Conservation (phyloP, 2,797 vertebrate genomes). For the Microcaecilia unicolor region DNA sequence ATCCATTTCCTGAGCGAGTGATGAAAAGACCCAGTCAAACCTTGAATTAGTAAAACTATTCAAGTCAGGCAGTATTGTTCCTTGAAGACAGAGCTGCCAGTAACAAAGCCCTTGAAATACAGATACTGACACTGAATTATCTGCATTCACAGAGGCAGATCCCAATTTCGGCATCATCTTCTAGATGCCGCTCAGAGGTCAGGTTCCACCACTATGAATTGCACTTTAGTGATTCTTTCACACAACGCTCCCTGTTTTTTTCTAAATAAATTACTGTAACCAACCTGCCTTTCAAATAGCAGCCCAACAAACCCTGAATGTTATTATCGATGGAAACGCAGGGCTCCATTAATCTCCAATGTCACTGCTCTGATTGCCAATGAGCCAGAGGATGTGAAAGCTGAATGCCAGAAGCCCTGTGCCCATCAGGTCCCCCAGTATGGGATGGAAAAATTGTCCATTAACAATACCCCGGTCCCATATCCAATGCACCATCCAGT, state of each 20-base stretch:
- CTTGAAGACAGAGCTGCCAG: too few species aligned
- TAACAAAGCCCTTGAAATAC: too few species aligned
- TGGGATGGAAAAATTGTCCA: conserved; percentile 96
- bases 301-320: conserved; percentile 71
- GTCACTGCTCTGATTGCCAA: conserved; percentile 85
- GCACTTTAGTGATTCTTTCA: too few species aligned
- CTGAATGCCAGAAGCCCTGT: conserved; percentile 92
- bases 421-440: conserved; percentile 94
- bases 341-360: conserved; percentile 77
- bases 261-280: conserved; percentile 45
- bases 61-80: too few species aligned
- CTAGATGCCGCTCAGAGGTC: conserved; percentile 45
- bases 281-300: conserved; percentile 55
- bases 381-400: conserved; percentile 93
- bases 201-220: too few species aligned
- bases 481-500: conserved; percentile 99
- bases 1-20: too few species aligned
- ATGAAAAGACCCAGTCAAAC: too few species aligned
- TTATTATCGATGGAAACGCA: background rate
- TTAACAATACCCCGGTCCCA: conserved; percentile 91
- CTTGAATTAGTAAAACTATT: too few species aligned
- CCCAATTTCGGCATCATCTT: too few species aligned
- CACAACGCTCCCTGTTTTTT: conserved; percentile 25
- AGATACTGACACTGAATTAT: too few species aligned
- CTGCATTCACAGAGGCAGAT: too few species aligned